Base-by-base conservation (phyloP, 2,888 invertebrate species). In the Tipula lateralis region DNA sequence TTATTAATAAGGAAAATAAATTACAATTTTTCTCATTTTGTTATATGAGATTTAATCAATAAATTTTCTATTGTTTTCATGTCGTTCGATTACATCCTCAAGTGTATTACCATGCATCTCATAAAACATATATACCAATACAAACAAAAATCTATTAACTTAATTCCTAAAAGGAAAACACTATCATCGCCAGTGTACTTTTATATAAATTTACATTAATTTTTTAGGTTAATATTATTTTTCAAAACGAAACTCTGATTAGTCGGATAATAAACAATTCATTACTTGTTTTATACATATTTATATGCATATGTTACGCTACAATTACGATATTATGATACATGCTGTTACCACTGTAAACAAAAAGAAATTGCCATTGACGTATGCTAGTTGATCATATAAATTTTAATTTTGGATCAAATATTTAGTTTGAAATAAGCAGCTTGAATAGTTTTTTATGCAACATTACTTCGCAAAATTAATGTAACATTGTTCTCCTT, bases 31-130 rank as follows among this genome's bases (percentile, higher is more conserved):
- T 9, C 66, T 24, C 66, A 24, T 39, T 39, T 66, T 66, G 1
- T 24, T 24, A 24, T 24, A 7, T 24, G 2, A 12, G 7, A 66
- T 24, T 24, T 24, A 66, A 66, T 66, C 66, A 66, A 66, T 66
- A 66, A 66, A 9, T 66, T 66, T 66, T 66, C 66, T 66, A 66
- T 66, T 66, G 66, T 66, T 66, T 66, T 66, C 12, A 9, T 66
- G 66, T 66, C 66, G 66, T 66, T 66, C 66, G 66, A 66, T 66
- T 66, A 66, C 19, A 66, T 66, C 13, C 66, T 66, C 66, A 66
- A 66, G 66, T 66, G 66, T 66, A 66, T 66, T 66, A 24, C 24
- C 24, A 66, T 66, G 9, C 66, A 66, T 66, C 66, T 24, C 24
- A 13, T 24, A 66, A 39, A 19, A 44, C 3, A 16, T 16, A n/a